phyloP scores from a whole-genome alignment of 2,888 invertebrate species.

The Thera britannica region DNA sequence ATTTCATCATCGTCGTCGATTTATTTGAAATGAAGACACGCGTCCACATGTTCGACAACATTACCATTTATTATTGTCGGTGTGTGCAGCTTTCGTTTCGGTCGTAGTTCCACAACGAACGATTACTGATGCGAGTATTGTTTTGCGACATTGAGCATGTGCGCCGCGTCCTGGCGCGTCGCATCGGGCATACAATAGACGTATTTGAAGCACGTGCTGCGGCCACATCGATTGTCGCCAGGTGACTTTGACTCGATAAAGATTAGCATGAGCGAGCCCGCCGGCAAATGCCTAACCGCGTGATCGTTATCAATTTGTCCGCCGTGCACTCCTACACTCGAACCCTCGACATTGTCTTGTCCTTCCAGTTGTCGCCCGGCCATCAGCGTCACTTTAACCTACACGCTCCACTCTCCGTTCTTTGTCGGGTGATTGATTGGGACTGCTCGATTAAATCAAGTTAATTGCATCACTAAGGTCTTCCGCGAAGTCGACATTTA shows the following conservation, averaged over 20 bases:
- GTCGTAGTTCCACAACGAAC: slow-evolving; percentile 62
- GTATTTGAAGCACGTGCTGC: slow-evolving; percentile 78
- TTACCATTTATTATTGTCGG: slow-evolving; percentile 66
- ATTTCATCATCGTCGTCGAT: slow-evolving; percentile 69
- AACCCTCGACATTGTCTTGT: slow-evolving; percentile 73
- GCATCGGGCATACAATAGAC: slow-evolving; percentile 78
- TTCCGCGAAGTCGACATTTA: slow-evolving; percentile 76
- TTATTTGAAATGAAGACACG: slow-evolving; percentile 69
- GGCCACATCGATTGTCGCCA: slow-evolving; percentile 72
- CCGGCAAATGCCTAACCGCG: slow-evolving; percentile 43
- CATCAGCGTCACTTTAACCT: slow-evolving; percentile 65
- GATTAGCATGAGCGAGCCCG: slow-evolving; percentile 72
- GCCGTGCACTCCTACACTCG: slow-evolving; percentile 56
- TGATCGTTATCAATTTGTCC: slow-evolving; percentile 79
- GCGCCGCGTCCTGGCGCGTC: slow-evolving; percentile 68
- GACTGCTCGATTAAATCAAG: slow-evolving; percentile 66
- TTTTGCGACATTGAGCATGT: slow-evolving; percentile 76
- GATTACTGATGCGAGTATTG: slow-evolving; percentile 79
- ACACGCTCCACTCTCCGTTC: slow-evolving; percentile 57
- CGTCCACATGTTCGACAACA: slow-evolving; percentile 66
- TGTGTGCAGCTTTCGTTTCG: slow-evolving; percentile 68
- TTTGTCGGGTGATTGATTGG: slow-evolving; percentile 70
- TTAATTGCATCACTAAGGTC: slow-evolving; percentile 73
- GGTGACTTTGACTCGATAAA: slow-evolving; percentile 69
- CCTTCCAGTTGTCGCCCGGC: slow-evolving; percentile 63